A percentile compares a stretch with the other conserved stretches of the same genome.
These are phyloP conservation scores for Octodonta nipae DNA, from an alignment of 2,888 invertebrate genomes.

Conservation along the genomic window DNA sequence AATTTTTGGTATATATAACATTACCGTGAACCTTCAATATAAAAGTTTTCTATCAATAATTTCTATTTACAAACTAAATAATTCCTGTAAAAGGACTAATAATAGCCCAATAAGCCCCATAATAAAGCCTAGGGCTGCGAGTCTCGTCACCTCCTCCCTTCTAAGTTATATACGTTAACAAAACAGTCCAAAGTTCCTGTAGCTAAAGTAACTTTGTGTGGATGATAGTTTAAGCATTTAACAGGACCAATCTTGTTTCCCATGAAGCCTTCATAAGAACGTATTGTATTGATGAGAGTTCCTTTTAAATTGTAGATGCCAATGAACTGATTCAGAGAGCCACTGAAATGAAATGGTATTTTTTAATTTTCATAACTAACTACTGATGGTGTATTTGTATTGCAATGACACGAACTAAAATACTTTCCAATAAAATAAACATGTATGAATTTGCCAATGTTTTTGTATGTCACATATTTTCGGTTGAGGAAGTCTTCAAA, in stretches of 20 bases:
- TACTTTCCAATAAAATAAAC: too few species aligned
- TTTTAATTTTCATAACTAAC: neutral
- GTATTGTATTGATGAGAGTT: conserved; percentile 59
- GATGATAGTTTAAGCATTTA: conserved; percentile 80
- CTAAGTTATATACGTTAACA: conserved; percentile 66
- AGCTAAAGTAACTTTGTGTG: conserved; percentile 69
- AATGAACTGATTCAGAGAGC: conserved; percentile 65
- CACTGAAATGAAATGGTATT: conserved; percentile 38
- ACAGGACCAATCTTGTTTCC: conserved; percentile 76
- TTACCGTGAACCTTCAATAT: too few species aligned
- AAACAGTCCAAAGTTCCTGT: conserved; percentile 77
- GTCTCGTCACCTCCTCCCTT: conserved; percentile 55
- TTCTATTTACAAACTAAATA: conserved; percentile 1
- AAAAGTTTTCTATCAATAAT: too few species aligned
- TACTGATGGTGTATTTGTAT: neutral
- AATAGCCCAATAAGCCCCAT: conserved; percentile 26
- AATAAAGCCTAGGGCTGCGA: conserved; percentile 37
- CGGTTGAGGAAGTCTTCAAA: too few species aligned
- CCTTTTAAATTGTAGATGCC: conserved; percentile 65
- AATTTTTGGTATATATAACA: too few species aligned
- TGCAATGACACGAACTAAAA: too few species aligned
- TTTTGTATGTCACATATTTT: too few species aligned
- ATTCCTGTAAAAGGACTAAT: conserved; percentile 8
- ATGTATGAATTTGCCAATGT: too few species aligned
- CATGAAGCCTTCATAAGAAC: conserved; percentile 86